Conservation (phyloP, 2,113 vertebrate species). For the Ornithorhynchus anatinus region DNA sequence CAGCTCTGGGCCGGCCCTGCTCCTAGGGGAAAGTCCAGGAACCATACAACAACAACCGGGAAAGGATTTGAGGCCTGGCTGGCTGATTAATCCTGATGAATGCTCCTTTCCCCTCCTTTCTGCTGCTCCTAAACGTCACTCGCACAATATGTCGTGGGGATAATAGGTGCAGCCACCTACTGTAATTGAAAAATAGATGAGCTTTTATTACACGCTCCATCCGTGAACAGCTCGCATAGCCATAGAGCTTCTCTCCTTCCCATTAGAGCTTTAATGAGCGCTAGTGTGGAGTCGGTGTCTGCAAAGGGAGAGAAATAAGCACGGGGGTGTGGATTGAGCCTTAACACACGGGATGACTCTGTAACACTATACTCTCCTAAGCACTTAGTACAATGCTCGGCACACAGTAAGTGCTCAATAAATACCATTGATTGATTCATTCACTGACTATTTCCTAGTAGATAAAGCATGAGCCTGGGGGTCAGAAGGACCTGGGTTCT, state of each 20-base stretch:
- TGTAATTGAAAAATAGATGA: constrained; percentile 47
- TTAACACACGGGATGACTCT: not conserved
- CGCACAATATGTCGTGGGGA: constrained; percentile 39
- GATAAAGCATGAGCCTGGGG: too few species aligned
- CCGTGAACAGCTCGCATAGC: not conserved
- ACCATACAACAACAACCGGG: not conserved
- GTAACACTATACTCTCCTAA: too few species aligned
- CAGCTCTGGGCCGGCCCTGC: not conserved
- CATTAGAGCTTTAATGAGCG: fast-evolving
- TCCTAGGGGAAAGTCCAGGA: too few species aligned
- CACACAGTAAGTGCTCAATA: too few species aligned
- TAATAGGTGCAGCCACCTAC: constrained; percentile 55
- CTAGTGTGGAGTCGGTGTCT: not conserved
- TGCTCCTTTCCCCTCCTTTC: constrained; percentile 22
- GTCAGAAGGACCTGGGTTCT: too few species aligned
- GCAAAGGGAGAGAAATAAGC: not conserved
- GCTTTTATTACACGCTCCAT: constrained; percentile 45
- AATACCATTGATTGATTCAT: too few species aligned
- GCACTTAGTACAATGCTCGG: too few species aligned
- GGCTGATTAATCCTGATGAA: constrained; percentile 13
- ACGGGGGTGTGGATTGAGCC: not conserved
- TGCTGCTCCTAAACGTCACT: constrained; percentile 4
- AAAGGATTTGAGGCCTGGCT: not conserved
- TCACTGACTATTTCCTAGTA: too few species aligned
- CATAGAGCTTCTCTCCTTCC: not conserved